These are phyloP conservation scores for Ispidina picta DNA, from an alignment of 2,797 vertebrate species.

Conservation along the genomic window DNA sequence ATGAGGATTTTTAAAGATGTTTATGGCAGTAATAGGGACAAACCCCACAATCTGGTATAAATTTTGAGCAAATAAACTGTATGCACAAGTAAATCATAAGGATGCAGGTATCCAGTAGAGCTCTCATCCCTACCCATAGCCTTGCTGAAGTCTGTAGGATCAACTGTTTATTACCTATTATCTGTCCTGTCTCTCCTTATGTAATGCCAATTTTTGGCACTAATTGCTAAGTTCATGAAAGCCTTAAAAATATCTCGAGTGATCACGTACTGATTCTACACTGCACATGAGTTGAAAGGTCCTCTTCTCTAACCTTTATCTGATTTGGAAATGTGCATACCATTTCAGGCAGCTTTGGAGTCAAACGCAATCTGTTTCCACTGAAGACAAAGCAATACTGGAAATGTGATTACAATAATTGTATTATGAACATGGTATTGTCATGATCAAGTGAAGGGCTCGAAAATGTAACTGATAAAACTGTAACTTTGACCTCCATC, in stretches of 20 bases:
- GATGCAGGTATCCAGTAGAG: neutral
- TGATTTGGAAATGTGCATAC: slow-evolving; percentile 60
- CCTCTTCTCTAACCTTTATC: slow-evolving; percentile 46
- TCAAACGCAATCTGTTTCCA: slow-evolving; percentile 68
- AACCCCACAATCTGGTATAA: neutral
- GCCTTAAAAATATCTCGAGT: neutral
- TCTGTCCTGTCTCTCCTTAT: neutral
- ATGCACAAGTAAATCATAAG: neutral
- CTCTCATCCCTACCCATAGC: neutral
- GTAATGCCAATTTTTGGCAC: neutral
- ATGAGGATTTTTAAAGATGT: neutral
- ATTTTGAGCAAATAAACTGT: neutral
- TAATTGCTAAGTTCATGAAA: neutral
- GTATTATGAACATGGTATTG: slow-evolving; percentile 53
- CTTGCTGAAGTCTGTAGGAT: neutral
- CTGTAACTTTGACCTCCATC: slow-evolving; percentile 68
- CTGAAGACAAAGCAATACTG: slow-evolving; percentile 54
- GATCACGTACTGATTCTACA: neutral
- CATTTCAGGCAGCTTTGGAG: slow-evolving; percentile 19
- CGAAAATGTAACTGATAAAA: slow-evolving; percentile 73
- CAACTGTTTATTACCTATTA: neutral
- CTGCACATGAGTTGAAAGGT: slow-evolving; percentile 23
- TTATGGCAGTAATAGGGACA: neutral
- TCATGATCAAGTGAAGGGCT: slow-evolving; percentile 66
- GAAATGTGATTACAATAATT: slow-evolving; percentile 66